Base-by-base conservation (phyloP, 2,113 vertebrate genomes). In the Podiceps cristatus region DNA sequence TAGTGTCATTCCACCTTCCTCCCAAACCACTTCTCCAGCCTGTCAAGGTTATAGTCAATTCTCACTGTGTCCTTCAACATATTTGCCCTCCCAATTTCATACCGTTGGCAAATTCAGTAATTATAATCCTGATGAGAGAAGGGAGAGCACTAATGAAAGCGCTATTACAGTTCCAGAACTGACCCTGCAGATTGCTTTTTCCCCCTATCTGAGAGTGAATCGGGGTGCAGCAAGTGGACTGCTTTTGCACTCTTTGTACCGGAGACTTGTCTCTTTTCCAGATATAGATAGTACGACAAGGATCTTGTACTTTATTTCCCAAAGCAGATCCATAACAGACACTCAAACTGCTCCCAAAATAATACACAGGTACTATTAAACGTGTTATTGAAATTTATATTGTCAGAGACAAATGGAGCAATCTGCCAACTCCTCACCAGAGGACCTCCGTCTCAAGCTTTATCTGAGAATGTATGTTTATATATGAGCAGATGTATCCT, bases 261-360 rank as follows among this genome's bases (percentile, higher is more conserved):
- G 33, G 45, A 90, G 35, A 53, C 25, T 56, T 52, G 22, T 35
- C 25, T 62, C 35, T 64, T 37, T 56, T 44, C 42, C 47, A 64
- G n/a, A 27, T 14, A 73, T 19, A 86, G 73, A 83, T 33, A 62
- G 31, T 49, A 19, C 2, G 10, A 40, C 24, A 63, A 18, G 28
- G 81, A 77, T 63, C 33, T 62, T 80, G 42, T 20, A 11, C 31
- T 66, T 89, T 58, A 89, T 89, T 94, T 89, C 84, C 45, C 68
- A 13, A 74, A 83, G 45, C 0, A 52, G 44, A 64, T 75, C 60
- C 72, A 15, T 50, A 83, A 64, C 44, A 94, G 60, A 84, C n/a
- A 45, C 53, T 73, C 23, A 56, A 79, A 73, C 23, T 86, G 78
- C 40, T 77, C 58, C 68, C 63, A 56, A 86, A 88, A 73, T 50